Percentiles rank a stretch among this genome's conserved stretches.
Conservation (phyloP, 2,797 vertebrate genomes). For the Sparidentex hasta region DNA sequence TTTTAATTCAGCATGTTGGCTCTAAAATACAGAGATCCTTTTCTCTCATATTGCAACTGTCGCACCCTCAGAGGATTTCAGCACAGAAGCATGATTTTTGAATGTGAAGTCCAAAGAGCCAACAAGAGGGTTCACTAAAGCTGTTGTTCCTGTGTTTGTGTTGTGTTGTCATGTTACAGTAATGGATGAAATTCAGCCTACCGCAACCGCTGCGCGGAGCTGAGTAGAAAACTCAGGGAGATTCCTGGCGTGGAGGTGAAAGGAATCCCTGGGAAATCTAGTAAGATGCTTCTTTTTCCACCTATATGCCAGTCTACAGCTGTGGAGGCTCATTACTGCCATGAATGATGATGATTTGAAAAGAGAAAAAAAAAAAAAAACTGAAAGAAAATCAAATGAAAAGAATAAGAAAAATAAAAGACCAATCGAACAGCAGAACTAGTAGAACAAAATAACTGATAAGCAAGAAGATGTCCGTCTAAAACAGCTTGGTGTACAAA, state of each 20-base stretch:
- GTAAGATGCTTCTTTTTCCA: slow-evolving; percentile 52
- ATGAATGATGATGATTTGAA: not conserved
- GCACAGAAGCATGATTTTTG: not conserved
- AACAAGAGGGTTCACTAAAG: not conserved
- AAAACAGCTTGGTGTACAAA: too few relatives aligned
- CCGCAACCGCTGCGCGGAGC: too few relatives aligned
- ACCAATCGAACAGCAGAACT: too few relatives aligned
- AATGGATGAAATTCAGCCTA: slow-evolving; percentile 34
- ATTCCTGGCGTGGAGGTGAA: slow-evolving; percentile 60
- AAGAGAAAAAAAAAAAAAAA: not conserved
- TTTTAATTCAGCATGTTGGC: too few relatives aligned
- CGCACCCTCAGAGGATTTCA: not conserved
- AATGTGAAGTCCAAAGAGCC: not conserved
- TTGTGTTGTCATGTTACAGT: slow-evolving; percentile 41
- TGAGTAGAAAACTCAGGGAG: not conserved
- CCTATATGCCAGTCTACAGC: fast-evolving
- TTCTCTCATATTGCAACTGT: not conserved
- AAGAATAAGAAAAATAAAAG: not conserved
- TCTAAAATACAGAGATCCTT: not conserved
- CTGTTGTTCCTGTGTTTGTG: not conserved
- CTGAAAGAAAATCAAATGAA: not conserved
- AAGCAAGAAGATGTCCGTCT: too few relatives aligned
- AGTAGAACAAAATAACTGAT: too few relatives aligned
- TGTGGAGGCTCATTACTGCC: not conserved
- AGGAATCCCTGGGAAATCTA: slow-evolving; percentile 4